Evolutionary conservation across 2,113 vertebrate species (phyloP).

Genomic region (Agapornis roseicollis): DNA sequence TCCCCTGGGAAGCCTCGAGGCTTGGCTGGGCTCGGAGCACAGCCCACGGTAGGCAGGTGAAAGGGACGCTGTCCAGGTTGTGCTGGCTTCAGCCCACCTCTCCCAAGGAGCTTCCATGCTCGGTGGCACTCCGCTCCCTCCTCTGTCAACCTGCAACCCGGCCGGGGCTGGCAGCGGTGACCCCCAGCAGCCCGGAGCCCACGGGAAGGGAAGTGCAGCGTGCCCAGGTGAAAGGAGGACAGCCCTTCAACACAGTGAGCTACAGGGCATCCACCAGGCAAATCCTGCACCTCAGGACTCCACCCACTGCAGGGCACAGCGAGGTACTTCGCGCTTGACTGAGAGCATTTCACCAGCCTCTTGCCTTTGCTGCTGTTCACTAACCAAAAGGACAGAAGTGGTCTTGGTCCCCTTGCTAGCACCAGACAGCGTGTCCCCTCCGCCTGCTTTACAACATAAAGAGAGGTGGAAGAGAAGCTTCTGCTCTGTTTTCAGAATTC

Average conservation of each 20-base stretch:
- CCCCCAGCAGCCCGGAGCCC: background rate
- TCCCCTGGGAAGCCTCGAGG: background rate
- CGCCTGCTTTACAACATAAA: background rate
- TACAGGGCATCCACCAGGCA: constrained; percentile 56
- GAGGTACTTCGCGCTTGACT: background rate
- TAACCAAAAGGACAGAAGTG: constrained; percentile 55
- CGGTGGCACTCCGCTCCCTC: rapidly evolving
- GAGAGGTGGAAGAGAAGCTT: background rate
- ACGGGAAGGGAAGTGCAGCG: rapidly evolving
- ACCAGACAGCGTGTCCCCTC: background rate
- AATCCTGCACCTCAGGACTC: constrained; percentile 51
- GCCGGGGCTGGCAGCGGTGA: background rate
- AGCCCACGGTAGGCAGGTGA: background rate
- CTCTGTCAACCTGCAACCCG: background rate
- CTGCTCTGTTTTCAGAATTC: background rate
- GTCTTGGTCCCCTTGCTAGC: rapidly evolving
- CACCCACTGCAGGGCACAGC: constrained; percentile 12
- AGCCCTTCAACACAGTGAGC: background rate
- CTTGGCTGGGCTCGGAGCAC: rapidly evolving
- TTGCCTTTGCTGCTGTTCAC: constrained; percentile 51
- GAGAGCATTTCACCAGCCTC: background rate
- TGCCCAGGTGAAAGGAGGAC: no score
- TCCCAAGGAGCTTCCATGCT: rapidly evolving
- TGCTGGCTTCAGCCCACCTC: background rate
- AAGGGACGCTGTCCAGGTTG: background rate